These are phyloP conservation scores for Alca torda DNA, from an alignment of 2,797 vertebrate genomes.

Conservation along the genomic window DNA sequence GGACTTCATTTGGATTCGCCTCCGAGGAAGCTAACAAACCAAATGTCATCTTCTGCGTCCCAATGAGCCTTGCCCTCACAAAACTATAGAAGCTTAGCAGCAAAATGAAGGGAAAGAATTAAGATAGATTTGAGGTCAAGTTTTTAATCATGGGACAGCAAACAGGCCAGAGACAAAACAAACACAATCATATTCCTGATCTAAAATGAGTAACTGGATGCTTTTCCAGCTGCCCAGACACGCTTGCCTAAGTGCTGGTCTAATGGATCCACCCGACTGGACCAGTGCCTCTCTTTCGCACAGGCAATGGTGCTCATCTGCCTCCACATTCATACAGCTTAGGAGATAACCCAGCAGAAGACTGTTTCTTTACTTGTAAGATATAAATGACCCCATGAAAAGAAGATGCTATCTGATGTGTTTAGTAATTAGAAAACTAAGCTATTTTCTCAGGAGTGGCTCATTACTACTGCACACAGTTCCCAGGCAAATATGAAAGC, in stretches of 20 bases:
- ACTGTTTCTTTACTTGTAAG: neutral
- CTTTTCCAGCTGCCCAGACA: neutral
- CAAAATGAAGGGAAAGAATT: neutral
- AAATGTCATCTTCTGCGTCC: neutral
- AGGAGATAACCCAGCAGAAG: neutral
- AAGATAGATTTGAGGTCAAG: neutral
- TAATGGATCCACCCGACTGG: neutral
- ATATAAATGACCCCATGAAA: neutral
- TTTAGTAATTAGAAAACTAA: neutral
- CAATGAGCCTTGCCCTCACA: neutral
- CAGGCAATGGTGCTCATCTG: neutral
- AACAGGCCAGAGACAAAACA: neutral
- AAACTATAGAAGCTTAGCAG: neutral
- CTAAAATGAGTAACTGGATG: neutral
- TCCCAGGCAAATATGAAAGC: neutral
- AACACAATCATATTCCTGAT: neutral
- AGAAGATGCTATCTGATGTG: neutral
- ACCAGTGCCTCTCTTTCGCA: rapidly evolving
- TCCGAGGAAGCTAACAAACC: neutral
- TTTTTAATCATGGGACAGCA: neutral
- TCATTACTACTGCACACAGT: neutral
- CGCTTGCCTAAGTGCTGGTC: neutral
- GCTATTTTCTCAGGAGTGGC: neutral
- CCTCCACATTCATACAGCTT: rapidly evolving
- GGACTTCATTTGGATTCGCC: neutral